phyloP scores from a whole-genome alignment of 2,113 vertebrate genomes.

The Garra rufa region DNA sequence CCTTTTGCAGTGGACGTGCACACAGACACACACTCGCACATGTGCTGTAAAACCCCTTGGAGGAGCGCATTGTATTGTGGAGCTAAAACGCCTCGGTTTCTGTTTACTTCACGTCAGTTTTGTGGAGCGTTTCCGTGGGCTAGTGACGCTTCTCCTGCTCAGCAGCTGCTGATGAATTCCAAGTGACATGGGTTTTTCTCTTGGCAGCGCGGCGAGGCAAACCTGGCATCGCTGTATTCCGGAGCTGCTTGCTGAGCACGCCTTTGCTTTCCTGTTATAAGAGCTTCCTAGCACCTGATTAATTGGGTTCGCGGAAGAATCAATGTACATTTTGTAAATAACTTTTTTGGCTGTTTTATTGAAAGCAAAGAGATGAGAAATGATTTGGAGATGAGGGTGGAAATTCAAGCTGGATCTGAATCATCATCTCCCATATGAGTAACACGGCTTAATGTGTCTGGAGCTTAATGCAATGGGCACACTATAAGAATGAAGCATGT shows the following conservation, averaged over 20 bases:
- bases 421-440: background rate
- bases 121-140: conserved; percentile 49
- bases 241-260: background rate
- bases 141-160: conserved; percentile 53
- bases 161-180: conserved; percentile 39
- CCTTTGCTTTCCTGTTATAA: background rate
- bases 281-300: conserved; percentile 19
- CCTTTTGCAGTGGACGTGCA: background rate
- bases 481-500: background rate
- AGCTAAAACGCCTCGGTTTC: conserved; percentile 58
- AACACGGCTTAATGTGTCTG: background rate
- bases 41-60: background rate
- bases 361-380: background rate
- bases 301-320: background rate
- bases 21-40: background rate
- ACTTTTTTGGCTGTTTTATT: background rate
- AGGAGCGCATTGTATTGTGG: conserved; percentile 51
- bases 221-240: conserved; percentile 6
- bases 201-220: conserved; percentile 29
- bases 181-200: conserved; percentile 63
- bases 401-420: background rate
- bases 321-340: background rate
- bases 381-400: background rate
- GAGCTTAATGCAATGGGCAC: background rate
- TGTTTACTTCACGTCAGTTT: conserved; percentile 61